Evolutionary conservation across 2,113 vertebrate genomes (phyloP).

Genomic region (Rousettus leschenaultii): DNA sequence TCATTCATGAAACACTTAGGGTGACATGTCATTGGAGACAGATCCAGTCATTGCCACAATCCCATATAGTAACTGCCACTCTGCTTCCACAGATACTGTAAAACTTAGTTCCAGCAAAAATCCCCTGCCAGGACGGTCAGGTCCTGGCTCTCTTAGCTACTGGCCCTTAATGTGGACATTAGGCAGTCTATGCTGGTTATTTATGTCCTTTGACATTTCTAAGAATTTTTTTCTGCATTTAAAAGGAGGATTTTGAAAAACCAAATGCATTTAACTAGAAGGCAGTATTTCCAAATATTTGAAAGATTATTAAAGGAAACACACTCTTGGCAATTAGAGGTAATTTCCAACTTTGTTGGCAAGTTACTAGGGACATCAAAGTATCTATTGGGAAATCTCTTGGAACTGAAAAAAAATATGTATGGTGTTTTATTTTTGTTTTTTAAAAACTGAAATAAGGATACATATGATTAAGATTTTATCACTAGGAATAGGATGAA

Average conservation of each 20-base stretch:
- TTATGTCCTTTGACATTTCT: neutral
- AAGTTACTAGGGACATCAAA: neutral
- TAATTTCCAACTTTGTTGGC: slow-evolving; percentile 28
- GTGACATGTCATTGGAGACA: neutral
- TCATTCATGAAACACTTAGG: neutral
- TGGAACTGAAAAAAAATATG: slow-evolving; percentile 13
- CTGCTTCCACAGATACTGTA: neutral
- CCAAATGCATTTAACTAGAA: neutral
- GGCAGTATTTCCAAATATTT: slow-evolving; percentile 25
- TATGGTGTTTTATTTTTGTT: neutral
- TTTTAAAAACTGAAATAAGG: neutral
- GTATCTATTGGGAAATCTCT: slow-evolving; percentile 13
- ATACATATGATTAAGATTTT: neutral
- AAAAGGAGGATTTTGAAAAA: slow-evolving; percentile 53
- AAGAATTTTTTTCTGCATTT: neutral
- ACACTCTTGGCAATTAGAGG: slow-evolving; percentile 5
- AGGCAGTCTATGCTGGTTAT: neutral
- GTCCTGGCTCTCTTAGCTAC: neutral
- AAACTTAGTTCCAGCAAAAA: neutral
- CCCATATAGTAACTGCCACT: neutral
- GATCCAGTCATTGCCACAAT: neutral
- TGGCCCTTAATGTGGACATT: neutral
- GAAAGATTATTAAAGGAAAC: neutral
- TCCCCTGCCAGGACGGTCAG: neutral
- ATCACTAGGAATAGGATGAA: neutral